Percentiles rank a stretch among this genome's conserved stretches.
Evolutionary conservation across 30 jellyfish, hydroid and myxozoan genomes (phyloP).

Genomic region (Aurelia coerulea): DNA sequence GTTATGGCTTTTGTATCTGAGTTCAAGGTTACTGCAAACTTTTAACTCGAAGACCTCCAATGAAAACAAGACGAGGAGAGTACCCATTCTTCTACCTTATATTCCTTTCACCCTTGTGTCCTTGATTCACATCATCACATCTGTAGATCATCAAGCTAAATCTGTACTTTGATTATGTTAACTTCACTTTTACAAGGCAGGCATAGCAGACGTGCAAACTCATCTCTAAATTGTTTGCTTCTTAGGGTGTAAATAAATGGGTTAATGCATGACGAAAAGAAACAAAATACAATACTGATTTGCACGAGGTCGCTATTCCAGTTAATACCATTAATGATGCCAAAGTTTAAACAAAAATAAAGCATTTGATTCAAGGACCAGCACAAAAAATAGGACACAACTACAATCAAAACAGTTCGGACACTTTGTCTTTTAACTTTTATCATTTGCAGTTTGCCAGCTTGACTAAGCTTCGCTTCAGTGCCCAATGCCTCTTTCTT

Average conservation of each 20-base stretch:
- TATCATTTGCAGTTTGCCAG: constrained; percentile 42
- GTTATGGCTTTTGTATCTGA: too few relatives aligned
- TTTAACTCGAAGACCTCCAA: too few relatives aligned
- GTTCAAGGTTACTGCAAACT: too few relatives aligned
- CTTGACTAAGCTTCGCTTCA: constrained; percentile 34
- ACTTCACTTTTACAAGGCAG: too few relatives aligned
- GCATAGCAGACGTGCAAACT: constrained; percentile 11
- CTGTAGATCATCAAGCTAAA: too few relatives aligned
- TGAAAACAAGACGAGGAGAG: too few relatives aligned
- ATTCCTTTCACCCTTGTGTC: too few relatives aligned
- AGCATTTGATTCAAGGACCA: constrained; percentile 74
- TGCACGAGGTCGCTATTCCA: constrained; percentile 60
- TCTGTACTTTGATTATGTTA: too few relatives aligned
- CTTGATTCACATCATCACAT: too few relatives aligned
- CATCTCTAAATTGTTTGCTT: constrained; percentile 65
- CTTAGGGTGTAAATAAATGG: constrained; percentile 63
- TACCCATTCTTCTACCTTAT: too few relatives aligned
- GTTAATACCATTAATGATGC: constrained; percentile 24
- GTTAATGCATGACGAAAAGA: constrained; percentile 70
- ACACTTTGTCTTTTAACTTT: constrained; percentile 34
- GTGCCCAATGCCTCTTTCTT: constrained; percentile 31
- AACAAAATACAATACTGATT: constrained; percentile 62
- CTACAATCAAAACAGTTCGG: constrained; percentile 64
- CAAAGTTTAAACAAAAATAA: constrained; percentile 69
- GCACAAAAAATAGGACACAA: constrained; percentile 62